These are phyloP conservation scores for Drosophila yakuba DNA, from an alignment of 1,140 invertebrate species.

Conservation along the genomic window DNA sequence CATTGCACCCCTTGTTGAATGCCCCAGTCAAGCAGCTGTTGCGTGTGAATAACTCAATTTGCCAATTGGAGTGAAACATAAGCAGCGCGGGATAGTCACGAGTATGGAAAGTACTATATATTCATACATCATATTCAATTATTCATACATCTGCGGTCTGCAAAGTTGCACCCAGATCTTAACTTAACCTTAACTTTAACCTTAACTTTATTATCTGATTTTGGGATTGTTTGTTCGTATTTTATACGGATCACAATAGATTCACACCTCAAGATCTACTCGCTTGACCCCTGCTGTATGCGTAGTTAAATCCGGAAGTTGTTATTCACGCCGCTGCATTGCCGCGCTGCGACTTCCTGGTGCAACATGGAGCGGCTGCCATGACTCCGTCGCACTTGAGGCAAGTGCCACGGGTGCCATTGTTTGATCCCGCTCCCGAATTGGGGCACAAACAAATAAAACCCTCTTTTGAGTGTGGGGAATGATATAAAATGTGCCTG, in stretches of 20 bases:
- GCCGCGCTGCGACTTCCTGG: slow-evolving; percentile 55
- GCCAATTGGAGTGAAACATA: slow-evolving; percentile 39
- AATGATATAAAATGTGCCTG: slow-evolving; percentile 4
- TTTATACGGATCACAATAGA: too few relatives aligned
- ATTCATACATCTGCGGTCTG: background rate
- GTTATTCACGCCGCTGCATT: slow-evolving; percentile 53
- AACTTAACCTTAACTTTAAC: too few relatives aligned
- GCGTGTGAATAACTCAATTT: slow-evolving; percentile 60
- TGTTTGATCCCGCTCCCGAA: slow-evolving; percentile 51
- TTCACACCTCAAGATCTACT: background rate
- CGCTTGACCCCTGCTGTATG: slow-evolving; percentile 2
- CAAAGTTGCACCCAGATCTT: too few relatives aligned
- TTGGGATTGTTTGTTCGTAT: too few relatives aligned
- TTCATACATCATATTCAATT: background rate
- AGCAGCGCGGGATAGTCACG: slow-evolving; percentile 7
- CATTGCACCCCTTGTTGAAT: slow-evolving; percentile 16
- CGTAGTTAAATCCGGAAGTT: slow-evolving; percentile 66
- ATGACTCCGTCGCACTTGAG: slow-evolving; percentile 59
- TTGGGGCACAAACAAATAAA: slow-evolving; percentile 66
- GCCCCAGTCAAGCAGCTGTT: slow-evolving; percentile 56
- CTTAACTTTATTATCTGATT: too few relatives aligned
- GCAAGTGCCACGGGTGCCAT: slow-evolving; percentile 60
- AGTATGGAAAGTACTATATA: background rate
- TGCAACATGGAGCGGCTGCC: slow-evolving; percentile 16
- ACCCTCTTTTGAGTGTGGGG: background rate